These are phyloP conservation scores for Lagodon rhomboides DNA, from an alignment of 2,797 vertebrate genomes.

Conservation along the genomic window DNA sequence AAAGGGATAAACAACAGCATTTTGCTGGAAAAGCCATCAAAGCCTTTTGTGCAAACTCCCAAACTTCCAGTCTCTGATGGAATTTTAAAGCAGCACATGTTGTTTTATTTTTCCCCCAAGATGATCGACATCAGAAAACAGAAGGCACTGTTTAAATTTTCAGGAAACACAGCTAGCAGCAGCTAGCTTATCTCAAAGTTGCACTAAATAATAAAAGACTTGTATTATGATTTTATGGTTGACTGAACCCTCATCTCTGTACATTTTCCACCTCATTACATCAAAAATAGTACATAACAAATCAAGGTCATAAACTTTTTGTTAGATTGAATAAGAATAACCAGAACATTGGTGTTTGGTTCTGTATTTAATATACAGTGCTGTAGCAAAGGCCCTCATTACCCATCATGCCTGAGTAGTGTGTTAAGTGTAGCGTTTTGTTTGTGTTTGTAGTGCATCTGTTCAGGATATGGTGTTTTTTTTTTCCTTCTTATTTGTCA, in stretches of 20 bases:
- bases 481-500: too few species aligned
- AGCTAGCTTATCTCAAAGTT: constrained; percentile 20
- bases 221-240: constrained; percentile 28
- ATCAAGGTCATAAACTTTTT: not conserved
- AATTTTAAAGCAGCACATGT: constrained; percentile 46
- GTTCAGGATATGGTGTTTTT: too few species aligned
- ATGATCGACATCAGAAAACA: constrained; percentile 33
- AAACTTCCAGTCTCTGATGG: constrained; percentile 31
- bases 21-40: constrained; percentile 33
- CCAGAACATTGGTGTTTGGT: not conserved
- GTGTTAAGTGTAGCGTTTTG: too few species aligned
- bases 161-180: constrained; percentile 26
- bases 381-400: too few species aligned
- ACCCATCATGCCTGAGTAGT: too few species aligned
- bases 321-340: not conserved
- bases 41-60: constrained; percentile 37
- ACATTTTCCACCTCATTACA: constrained; percentile 6
- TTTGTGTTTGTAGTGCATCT: too few species aligned
- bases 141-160: constrained; percentile 37
- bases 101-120: constrained; percentile 2
- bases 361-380: not conserved
- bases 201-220: constrained; percentile 40
- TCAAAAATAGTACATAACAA: not conserved
- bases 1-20: constrained; percentile 2
- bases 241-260: constrained; percentile 8